Conservation (phyloP, 2,888 invertebrate species). For the Napeogenes sylphis region DNA sequence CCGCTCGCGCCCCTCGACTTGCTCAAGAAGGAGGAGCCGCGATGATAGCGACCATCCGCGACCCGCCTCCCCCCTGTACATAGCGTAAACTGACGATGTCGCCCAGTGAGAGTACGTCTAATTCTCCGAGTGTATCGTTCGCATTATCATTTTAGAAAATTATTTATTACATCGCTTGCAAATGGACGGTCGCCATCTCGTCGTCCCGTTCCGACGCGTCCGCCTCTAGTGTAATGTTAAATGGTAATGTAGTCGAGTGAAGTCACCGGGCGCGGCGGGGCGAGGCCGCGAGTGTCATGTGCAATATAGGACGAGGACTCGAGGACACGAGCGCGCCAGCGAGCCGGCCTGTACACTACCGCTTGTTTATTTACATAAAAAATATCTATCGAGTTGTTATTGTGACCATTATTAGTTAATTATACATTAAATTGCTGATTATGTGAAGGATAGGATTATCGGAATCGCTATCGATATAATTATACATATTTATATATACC, state of each 20-base stretch:
- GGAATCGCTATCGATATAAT: conserved; percentile 73
- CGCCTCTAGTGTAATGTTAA: conserved; percentile 31
- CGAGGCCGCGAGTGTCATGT: conserved; percentile 45
- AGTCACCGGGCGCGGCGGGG: conserved; percentile 46
- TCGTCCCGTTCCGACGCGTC: conserved; percentile 33
- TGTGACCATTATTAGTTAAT: conserved; percentile 78
- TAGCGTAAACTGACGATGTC: conserved; percentile 49
- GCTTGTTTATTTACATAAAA: conserved; percentile 76
- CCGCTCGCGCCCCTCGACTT: conserved; percentile 76
- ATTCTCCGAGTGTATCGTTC: conserved; percentile 52
- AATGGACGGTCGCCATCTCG: conserved; percentile 41
- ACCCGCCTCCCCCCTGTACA: conserved; percentile 47
- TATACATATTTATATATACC: conserved; percentile 78
- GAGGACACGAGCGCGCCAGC: conserved; percentile 43
- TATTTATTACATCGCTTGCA: conserved; percentile 69
- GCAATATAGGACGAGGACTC: conserved; percentile 65
- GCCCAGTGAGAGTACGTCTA: conserved; percentile 56
- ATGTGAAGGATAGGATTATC: conserved; percentile 71
- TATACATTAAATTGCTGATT: conserved; percentile 73
- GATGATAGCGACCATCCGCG: conserved; percentile 66
- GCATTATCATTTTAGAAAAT: conserved; percentile 70
- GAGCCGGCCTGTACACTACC: conserved; percentile 60
- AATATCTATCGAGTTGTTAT: conserved; percentile 77
- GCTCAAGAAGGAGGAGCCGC: conserved; percentile 79
- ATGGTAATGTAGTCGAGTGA: conserved; percentile 29